A percentile compares a stretch with the other conserved stretches of the same genome.
Evolutionary conservation across 2,113 vertebrate species (phyloP).

Genomic region (Brienomyrus brachyistius): DNA sequence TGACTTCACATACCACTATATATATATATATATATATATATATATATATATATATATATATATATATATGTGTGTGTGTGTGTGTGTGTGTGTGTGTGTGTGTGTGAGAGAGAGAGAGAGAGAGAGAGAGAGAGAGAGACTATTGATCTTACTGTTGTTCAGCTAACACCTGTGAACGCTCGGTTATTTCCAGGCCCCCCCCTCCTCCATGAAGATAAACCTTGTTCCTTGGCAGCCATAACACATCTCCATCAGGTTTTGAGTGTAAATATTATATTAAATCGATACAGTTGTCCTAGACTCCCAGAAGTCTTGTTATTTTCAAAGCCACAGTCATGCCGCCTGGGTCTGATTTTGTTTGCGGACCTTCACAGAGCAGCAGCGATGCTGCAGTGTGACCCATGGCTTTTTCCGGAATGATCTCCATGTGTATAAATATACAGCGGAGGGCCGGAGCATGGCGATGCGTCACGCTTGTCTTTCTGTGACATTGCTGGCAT

Average conservation of each 20-base stretch:
- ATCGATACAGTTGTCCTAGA: background rate
- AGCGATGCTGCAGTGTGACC: background rate
- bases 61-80: background rate
- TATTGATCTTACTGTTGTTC: background rate
- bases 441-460: background rate
- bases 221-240: background rate
- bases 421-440: background rate
- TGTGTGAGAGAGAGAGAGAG: too few relatives aligned
- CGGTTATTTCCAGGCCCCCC: background rate
- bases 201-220: background rate
- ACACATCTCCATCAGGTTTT: background rate
- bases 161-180: background rate
- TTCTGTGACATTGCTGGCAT: constrained; percentile 8
- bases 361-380: background rate
- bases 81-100: too few relatives aligned
- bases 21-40: background rate
- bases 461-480: background rate
- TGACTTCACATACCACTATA: background rate
- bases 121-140: too few relatives aligned
- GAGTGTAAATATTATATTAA: background rate
- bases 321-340: background rate
- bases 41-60: too few relatives aligned
- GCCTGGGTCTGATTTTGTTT: background rate
- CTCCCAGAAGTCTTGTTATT: background rate
- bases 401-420: background rate